Base-by-base conservation (phyloP, 2,113 vertebrate species). In the Hippoglossus stenolepis region DNA sequence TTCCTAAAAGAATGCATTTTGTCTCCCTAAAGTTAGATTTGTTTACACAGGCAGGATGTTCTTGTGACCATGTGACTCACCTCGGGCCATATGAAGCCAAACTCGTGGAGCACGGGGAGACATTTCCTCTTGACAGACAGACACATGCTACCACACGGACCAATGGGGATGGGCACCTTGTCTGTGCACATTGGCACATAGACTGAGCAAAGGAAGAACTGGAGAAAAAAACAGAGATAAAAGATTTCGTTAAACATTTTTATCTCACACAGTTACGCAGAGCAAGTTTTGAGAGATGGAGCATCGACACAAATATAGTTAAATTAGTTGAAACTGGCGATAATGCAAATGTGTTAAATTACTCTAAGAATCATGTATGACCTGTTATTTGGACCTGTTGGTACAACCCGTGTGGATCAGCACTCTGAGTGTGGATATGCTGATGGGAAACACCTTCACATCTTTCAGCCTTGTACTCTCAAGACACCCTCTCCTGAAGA, bases 151-250 rank as follows among this genome's bases (percentile, higher is more conserved):
- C 97, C 96, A 0, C 98, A 99, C 0, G 98, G 98, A 20, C 98
- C 98, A 2, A 99, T 99, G 21, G 97, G 97, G 93, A 98, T 97
- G 83, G 97, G 96, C 73, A 99, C 97, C 94, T 99, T 99, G 94
- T 99, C 98, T 0, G 98, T 99, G 94, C 98, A 99, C 98, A 99
- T 98, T 0, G 98, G 98, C 70, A 99, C 98, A 40, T 98, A 99
- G 61, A 99, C 98, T 0, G 98, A 98, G 90, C 98, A 99, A 77
- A 99, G 95, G 93, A 99, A 99, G 91, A 99, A 99, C 98, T 99
- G 80, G 0, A 40, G 43, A 59, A 51, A 54, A 63, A 73, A 3
- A 8, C 11, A 77, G 11, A 70, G 7, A 56, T 31, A 31, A 26
- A 43, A 11, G 10, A 65, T 65, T 38, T 26, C 0, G 26, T 3